These are phyloP conservation scores for Canis aureus DNA, from an alignment of 2,113 vertebrate genomes.

Conservation along the genomic window DNA sequence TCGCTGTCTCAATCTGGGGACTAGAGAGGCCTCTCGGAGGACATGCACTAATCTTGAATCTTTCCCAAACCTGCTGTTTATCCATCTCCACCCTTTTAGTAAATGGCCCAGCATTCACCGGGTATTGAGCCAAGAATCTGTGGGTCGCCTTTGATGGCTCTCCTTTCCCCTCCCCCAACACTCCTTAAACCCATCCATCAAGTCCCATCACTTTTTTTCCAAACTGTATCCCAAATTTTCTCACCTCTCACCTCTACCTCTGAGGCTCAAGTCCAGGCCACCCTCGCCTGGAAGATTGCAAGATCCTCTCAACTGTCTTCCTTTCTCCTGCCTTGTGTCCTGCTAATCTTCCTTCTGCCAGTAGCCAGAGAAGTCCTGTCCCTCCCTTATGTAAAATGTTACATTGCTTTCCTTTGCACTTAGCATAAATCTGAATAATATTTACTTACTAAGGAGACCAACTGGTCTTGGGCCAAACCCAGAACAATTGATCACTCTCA, in stretches of 20 bases:
- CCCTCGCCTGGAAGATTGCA: background rate
- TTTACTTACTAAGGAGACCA: background rate
- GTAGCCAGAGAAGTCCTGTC: background rate
- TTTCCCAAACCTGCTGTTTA: background rate
- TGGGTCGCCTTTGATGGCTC: background rate
- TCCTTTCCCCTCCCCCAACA: background rate
- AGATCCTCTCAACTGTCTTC: no score
- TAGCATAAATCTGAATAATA: background rate
- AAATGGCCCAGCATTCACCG: background rate
- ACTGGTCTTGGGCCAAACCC: background rate
- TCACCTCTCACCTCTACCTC: background rate
- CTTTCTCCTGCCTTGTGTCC: background rate
- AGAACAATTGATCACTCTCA: background rate
- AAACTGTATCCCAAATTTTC: background rate
- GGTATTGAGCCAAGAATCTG: background rate
- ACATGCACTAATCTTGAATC: background rate
- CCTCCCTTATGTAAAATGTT: background rate
- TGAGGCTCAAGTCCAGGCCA: background rate
- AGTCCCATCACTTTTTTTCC: background rate
- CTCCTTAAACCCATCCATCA: background rate
- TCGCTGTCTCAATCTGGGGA: background rate
- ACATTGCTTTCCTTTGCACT: background rate
- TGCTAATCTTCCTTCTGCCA: accelerated
- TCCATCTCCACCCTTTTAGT: background rate
- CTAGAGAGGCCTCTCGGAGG: background rate